Conservation (phyloP, 2,888 invertebrate species). For the Hesperia comma region DNA sequence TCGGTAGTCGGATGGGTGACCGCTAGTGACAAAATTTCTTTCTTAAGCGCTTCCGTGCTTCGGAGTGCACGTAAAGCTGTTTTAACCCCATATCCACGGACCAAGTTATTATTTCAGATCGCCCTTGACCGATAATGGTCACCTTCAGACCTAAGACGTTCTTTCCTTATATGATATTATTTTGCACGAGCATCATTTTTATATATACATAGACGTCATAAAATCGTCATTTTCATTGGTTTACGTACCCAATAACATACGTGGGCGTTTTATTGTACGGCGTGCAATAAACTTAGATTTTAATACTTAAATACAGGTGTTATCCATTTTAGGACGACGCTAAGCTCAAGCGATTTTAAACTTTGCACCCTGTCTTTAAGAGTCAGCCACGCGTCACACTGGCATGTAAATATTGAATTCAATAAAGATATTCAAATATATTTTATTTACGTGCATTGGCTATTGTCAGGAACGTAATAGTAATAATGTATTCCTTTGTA, state of each 20-base stretch:
- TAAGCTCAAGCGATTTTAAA: not conserved
- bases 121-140: no score
- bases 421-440: not conserved
- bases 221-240: no score
- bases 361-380: not conserved
- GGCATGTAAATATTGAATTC: not conserved
- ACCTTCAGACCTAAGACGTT: no score
- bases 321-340: not conserved
- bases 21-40: no score
- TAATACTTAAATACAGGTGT: not conserved
- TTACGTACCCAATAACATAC: not conserved
- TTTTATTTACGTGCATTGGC: not conserved
- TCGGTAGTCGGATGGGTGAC: no score
- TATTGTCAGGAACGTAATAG: not conserved
- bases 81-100: no score
- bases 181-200: no score
- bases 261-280: not conserved
- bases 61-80: no score
- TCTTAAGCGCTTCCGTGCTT: no score
- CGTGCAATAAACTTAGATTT: not conserved
- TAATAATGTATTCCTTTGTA: not conserved
- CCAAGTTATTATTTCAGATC: no score
- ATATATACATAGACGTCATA: no score
- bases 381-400: not conserved
- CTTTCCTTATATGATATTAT: no score